phyloP scores from a whole-genome alignment of 2,113 vertebrate species.

The Bufo bufo region DNA sequence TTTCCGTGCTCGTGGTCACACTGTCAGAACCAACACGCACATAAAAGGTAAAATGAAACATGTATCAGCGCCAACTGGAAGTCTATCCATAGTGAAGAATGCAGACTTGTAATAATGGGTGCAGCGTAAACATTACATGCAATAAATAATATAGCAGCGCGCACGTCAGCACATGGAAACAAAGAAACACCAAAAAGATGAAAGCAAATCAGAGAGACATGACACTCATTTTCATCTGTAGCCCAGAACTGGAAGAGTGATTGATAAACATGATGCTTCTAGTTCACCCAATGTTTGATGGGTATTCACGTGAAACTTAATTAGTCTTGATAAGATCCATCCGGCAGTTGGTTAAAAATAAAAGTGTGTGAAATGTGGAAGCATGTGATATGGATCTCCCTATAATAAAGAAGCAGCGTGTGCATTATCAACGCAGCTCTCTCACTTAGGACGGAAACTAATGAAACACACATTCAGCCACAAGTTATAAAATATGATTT shows the following conservation, averaged over 20 bases:
- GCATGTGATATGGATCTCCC: constrained; percentile 38
- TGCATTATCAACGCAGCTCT: background rate
- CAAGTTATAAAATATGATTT: background rate
- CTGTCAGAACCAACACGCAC: constrained; percentile 70
- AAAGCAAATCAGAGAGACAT: constrained; percentile 60
- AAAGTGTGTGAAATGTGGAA: constrained; percentile 59
- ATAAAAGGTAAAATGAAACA: constrained; percentile 68
- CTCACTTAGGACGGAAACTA: background rate
- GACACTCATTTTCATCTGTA: constrained; percentile 58
- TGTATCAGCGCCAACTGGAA: constrained; percentile 63
- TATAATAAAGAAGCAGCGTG: constrained; percentile 28
- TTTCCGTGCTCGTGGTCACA: constrained; percentile 68
- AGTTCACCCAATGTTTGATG: constrained; percentile 72
- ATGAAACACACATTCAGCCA: background rate
- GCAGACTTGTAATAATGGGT: constrained; percentile 43
- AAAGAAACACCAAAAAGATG: constrained; percentile 54
- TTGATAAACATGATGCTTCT: constrained; percentile 71
- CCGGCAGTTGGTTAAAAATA: constrained; percentile 65
- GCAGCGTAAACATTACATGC: constrained; percentile 56
- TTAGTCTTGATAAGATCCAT: constrained; percentile 75
- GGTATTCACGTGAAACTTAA: constrained; percentile 75
- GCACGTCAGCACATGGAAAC: background rate
- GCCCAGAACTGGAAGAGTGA: constrained; percentile 54
- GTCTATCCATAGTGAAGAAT: constrained; percentile 58
- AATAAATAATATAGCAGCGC: constrained; percentile 54